Base-by-base conservation (phyloP, 2,113 vertebrate genomes). In the Muntiacus reevesi region DNA sequence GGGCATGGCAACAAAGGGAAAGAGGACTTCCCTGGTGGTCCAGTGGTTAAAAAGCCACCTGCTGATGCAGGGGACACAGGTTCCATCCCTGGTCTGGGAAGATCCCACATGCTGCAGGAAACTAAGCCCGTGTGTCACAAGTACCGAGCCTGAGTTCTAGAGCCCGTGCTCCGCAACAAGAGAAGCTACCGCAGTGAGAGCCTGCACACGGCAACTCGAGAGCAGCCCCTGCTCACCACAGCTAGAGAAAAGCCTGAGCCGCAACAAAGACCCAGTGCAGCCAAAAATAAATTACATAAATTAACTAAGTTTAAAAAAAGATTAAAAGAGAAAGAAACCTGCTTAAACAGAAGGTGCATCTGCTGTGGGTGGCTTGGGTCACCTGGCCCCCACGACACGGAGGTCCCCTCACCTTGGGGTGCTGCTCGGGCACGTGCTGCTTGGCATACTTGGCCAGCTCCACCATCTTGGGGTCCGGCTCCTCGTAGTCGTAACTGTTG, bases 401-500 rank as follows among this genome's bases (percentile, higher is more conserved):
- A 43, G 2, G 11, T 43, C 1, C 17, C 81, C 67, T 95, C 96
- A 99, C 99, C 99, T 99, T 99, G 3, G 99, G 99, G 98, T 99
- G 99, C 97, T 99, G 99, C 98, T 99, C 99, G 0, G 99, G 99
- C 12, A 99, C 98, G 6, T 99, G 99, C 98, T 99, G 99, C 98
- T 99, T 99, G 97, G 99, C 99, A 0, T 99, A 99, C 97, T 99
- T 99, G 84, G 99, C 99, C 97, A 99, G 98, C 98, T 99, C 99
- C 97, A 99, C 99, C 99, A 99, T 99, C 98, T 99, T 99, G 1
- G 99, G 99, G 97, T 99, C 99, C 0, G 99, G 99, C 91, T 99
- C 99, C 97, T 99, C 99, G 0, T 99, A 99, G 82, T 99, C 99
- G 0, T 99, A 99, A 98, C 99, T 99, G 98, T 99, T 99, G 94